Evolutionary conservation across 2,113 vertebrate species (phyloP), one percentile per base, ranked within the genome.

Genomic region (Daubentonia madagascariensis): DNA sequence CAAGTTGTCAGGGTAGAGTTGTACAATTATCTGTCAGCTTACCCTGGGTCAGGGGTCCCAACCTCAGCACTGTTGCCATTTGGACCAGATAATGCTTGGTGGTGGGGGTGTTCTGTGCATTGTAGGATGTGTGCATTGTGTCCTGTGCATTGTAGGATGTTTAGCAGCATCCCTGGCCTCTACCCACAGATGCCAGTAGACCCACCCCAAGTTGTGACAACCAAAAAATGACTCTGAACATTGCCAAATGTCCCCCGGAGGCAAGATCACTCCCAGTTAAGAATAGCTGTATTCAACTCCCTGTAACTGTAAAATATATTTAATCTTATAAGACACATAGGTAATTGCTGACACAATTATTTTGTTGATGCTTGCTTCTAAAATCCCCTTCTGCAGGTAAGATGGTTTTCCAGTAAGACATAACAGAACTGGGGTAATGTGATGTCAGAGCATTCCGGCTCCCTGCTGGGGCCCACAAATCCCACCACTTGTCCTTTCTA

Each of bases 21-120:
- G 22, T 40, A 0, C 7, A 25, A 8, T 48, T 23, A 35, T 17
- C 57, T 6, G 3, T 40, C 68, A 25, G 0, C 23, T 65, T 72
- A 43, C 0, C 28, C 37, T 22, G 16, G 1, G 45, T 45, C 59
- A 52, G 30, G 12, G 14, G 16, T 43, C 61, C 65, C 40, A 23
- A 1, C n/a, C 50, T 40, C 7, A 0, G 45, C 28, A 16, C 35
- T 6, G 2, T 10, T 73, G 28, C 59, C n/a, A 45, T 59, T 78
- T 18, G 40, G 28, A 59, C 16, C 40, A 68, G 37, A 1, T 43
- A 2, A 52, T n/a, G 72, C 54, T 45, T 10, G 59, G 76, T n/a
- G 45, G 4, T 12, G 32, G 40, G n/a, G n/a, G 43, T 3, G 20
- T 22, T 32, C 75, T 84, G 0, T n/a, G 52, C 16, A 32, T 23